A percentile compares a stretch with the other conserved stretches of the same genome.
Conservation (phyloP, 1,140 invertebrate species). For the Penaeus vannamei region DNA sequence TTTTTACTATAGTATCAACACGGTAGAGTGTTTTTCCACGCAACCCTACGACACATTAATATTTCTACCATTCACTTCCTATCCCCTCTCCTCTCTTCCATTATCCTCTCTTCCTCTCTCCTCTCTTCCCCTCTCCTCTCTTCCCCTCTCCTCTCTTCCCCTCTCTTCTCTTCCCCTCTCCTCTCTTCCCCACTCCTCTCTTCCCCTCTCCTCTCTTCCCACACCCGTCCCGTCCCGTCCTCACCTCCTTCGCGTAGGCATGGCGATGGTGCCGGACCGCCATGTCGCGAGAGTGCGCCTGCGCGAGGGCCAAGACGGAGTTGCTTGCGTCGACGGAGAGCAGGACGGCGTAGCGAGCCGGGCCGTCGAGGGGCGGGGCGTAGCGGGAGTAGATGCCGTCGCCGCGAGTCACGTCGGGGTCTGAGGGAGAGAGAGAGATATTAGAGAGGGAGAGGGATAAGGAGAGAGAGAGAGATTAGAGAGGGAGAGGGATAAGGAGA, state of each 20-base stretch:
- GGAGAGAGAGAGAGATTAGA: not conserved
- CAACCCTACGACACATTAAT: too few species aligned
- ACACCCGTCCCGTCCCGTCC: not conserved
- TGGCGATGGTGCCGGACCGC: slow-evolving; percentile 55
- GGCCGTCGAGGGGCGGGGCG: slow-evolving; percentile 71
- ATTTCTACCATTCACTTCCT: too few species aligned
- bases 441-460: not conserved
- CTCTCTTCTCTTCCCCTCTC: too few species aligned
- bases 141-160: too few species aligned
- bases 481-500: too few species aligned
- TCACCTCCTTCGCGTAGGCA: slow-evolving; percentile 51
- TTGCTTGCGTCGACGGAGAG: slow-evolving; percentile 64
- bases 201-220: not conserved
- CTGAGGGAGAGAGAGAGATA: slow-evolving; percentile 69
- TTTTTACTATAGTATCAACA: too few species aligned
- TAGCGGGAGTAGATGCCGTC: slow-evolving; percentile 80
- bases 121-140: too few species aligned
- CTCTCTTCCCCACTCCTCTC: not conserved
- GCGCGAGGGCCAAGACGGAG: slow-evolving; percentile 56
- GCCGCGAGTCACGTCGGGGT: slow-evolving; percentile 78
- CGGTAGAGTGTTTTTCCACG: too few species aligned
- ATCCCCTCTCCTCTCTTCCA: not conserved
- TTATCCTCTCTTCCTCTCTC: too few species aligned
- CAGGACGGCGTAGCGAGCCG: slow-evolving; percentile 64
- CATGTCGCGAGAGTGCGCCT: slow-evolving; percentile 46